phyloP scores from a whole-genome alignment of 2,113 vertebrate species.

The Misgurnus anguillicaudatus region DNA sequence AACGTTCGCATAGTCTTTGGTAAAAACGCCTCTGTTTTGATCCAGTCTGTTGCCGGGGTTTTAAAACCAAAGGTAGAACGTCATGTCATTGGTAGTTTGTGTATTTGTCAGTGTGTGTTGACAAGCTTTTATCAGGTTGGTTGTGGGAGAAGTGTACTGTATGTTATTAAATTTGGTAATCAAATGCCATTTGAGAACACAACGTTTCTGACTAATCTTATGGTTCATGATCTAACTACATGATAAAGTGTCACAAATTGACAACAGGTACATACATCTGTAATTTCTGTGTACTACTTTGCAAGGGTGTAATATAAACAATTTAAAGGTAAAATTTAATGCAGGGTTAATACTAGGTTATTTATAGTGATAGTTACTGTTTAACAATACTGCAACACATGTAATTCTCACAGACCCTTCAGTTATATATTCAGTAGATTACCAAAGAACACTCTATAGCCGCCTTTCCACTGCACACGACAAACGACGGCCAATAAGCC shows the following conservation, averaged over 20 bases:
- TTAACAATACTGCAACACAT: background rate
- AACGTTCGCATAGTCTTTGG: background rate
- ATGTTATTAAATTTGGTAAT: background rate
- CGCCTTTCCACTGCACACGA: too few relatives aligned
- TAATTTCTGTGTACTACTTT: too few relatives aligned
- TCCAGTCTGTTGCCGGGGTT: constrained; percentile 3
- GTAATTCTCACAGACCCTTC: constrained; percentile 6
- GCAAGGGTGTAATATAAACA: too few relatives aligned
- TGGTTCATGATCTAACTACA: background rate
- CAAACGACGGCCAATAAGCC: too few relatives aligned
- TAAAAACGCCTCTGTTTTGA: constrained; percentile 9
- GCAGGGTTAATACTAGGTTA: too few relatives aligned
- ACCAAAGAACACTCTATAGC: constrained; percentile 3
- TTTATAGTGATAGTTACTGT: constrained; percentile 8
- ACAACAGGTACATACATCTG: too few relatives aligned
- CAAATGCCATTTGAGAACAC: background rate
- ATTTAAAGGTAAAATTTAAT: background rate
- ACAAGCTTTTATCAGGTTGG: background rate
- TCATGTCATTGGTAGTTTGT: background rate
- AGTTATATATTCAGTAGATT: too few relatives aligned
- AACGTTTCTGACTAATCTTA: background rate
- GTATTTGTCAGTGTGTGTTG: background rate
- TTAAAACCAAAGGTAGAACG: constrained; percentile 3
- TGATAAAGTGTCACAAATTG: background rate
- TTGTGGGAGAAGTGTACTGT: background rate